These are phyloP conservation scores for Microcebus ravelobensis DNA, from an alignment of 2,113 vertebrate genomes.

Conservation along the genomic window DNA sequence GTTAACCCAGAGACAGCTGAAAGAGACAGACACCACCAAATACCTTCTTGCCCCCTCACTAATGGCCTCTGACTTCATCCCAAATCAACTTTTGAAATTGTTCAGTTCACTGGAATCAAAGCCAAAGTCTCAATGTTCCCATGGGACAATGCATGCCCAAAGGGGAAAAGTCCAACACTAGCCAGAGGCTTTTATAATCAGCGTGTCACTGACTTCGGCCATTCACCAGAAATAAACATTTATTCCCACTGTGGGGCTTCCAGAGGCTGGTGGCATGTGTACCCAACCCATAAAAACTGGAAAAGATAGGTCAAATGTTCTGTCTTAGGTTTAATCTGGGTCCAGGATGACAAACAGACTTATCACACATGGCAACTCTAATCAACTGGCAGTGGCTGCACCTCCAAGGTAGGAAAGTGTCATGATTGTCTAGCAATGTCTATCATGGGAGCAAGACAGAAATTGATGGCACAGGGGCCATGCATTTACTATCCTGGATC, in stretches of 20 bases:
- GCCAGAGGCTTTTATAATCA: not conserved
- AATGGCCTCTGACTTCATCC: not conserved
- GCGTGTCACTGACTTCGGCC: not conserved
- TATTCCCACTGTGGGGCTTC: not conserved
- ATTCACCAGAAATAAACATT: not conserved
- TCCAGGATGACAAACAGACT: not conserved
- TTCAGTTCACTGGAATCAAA: conserved; percentile 2
- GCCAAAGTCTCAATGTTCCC: not conserved
- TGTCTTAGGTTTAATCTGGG: not conserved
- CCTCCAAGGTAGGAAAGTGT: not conserved
- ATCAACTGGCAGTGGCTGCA: not conserved
- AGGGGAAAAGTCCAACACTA: not conserved
- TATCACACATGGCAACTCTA: not conserved
- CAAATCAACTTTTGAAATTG: not conserved
- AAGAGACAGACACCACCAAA: not conserved
- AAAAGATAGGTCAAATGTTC: not conserved
- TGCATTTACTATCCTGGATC: not conserved
- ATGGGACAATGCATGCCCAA: not conserved
- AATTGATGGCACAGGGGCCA: not conserved
- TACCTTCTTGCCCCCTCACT: not conserved
- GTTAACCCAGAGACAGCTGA: not conserved
- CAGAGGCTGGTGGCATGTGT: not conserved
- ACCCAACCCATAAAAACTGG: not conserved
- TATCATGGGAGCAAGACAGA: not conserved
- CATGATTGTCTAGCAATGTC: not conserved